Conservation (phyloP, 2,888 invertebrate genomes). For the Ochropleura leucogaster region DNA sequence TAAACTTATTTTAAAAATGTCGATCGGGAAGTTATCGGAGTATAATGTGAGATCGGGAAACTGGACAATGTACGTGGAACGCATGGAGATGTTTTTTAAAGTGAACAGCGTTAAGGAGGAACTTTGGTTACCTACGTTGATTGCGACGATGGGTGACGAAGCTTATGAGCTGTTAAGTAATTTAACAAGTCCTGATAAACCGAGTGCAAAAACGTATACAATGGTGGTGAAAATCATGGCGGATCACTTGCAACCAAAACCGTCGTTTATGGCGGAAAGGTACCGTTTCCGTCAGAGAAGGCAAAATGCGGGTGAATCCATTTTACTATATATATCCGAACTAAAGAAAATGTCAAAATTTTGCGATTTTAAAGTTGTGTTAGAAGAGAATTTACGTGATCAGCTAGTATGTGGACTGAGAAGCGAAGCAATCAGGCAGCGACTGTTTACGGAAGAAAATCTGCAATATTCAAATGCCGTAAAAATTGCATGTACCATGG, state of each 20-base stretch:
- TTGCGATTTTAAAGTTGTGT: background rate
- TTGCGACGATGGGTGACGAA: too few species aligned
- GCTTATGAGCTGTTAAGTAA: background rate
- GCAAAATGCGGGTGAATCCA: background rate
- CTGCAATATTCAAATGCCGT: background rate
- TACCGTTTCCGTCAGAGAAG: background rate
- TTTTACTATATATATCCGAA: background rate
- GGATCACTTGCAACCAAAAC: background rate
- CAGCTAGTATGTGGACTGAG: background rate
- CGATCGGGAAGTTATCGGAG: too few species aligned
- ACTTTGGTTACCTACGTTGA: too few species aligned
- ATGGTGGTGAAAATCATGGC: background rate
- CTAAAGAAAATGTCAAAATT: background rate
- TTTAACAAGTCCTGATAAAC: background rate
- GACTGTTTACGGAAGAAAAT: background rate
- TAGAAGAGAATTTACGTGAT: background rate
- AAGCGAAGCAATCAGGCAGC: background rate
- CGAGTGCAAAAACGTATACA: background rate
- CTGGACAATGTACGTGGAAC: too few species aligned
- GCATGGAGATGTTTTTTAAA: too few species aligned
- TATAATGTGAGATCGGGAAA: too few species aligned
- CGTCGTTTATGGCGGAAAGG: conserved; percentile 11
- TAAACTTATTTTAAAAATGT: too few species aligned
- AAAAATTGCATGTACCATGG: background rate
- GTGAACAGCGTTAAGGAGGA: too few species aligned